Percentiles rank a stretch among this genome's conserved stretches.
Conservation (phyloP, 2,888 invertebrate genomes). For the Ornithoptera priamus region DNA sequence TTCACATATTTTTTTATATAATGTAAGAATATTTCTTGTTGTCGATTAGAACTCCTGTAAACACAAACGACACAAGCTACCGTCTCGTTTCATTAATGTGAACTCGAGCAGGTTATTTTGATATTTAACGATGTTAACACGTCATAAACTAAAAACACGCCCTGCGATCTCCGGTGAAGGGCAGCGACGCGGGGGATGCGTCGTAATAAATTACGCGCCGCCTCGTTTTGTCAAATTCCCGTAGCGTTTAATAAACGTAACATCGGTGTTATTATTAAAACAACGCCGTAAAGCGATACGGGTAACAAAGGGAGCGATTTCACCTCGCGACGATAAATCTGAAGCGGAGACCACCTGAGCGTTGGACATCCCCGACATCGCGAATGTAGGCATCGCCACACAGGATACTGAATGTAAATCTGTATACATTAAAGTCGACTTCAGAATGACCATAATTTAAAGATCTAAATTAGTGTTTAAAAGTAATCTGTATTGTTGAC, state of each 20-base stretch:
- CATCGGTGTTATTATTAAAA: background rate
- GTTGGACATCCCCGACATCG: constrained; percentile 72
- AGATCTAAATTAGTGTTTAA: constrained; percentile 70
- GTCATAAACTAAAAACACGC: constrained; percentile 17
- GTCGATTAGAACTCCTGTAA: too few relatives aligned
- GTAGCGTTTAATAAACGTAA: constrained; percentile 2
- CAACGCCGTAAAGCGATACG: constrained; percentile 8
- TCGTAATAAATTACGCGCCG: constrained; percentile 17
- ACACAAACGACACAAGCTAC: too few relatives aligned
- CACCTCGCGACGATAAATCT: constrained; percentile 72
- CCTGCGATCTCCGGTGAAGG: constrained; percentile 5
- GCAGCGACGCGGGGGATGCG: constrained; percentile 7
- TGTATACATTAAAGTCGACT: constrained; percentile 36
- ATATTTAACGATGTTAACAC: constrained; percentile 8
- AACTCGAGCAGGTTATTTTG: constrained; percentile 1
- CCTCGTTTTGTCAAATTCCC: constrained; percentile 5
- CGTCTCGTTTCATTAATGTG: background rate
- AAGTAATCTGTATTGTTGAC: constrained; percentile 70
- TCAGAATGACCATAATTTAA: constrained; percentile 35
- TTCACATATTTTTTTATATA: too few relatives aligned
- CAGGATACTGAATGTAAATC: constrained; percentile 9
- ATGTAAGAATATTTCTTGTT: too few relatives aligned
- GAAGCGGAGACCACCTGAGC: constrained; percentile 75
- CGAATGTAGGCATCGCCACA: constrained; percentile 55
- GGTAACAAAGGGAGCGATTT: constrained; percentile 64